A percentile compares a stretch with the other conserved stretches of the same genome.
These are phyloP conservation scores for Cydia strobilella DNA, from an alignment of 1,140 invertebrate species.

Conservation along the genomic window DNA sequence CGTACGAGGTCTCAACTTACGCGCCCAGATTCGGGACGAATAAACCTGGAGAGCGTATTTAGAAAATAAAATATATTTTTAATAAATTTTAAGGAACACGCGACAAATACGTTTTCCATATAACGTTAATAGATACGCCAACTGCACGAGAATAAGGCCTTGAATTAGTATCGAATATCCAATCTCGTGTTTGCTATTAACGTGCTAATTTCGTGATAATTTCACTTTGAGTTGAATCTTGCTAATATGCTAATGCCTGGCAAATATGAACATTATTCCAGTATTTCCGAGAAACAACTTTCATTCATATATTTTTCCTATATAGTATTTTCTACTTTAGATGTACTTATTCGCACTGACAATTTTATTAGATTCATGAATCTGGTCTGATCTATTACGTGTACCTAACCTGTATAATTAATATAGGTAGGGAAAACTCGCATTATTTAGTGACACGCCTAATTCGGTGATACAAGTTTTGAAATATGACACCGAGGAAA, in stretches of 20 bases:
- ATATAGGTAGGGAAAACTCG: too few relatives aligned
- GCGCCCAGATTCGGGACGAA: neutral
- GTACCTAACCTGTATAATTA: too few relatives aligned
- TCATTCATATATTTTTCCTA: too few relatives aligned
- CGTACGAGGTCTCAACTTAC: neutral
- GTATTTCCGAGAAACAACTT: too few relatives aligned
- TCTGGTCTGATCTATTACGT: too few relatives aligned
- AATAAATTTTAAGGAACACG: neutral
- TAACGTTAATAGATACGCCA: neutral
- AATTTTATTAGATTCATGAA: too few relatives aligned
- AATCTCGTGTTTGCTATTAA: neutral
- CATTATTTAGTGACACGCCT: too few relatives aligned
- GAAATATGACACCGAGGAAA: too few relatives aligned
- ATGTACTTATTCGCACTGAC: too few relatives aligned
- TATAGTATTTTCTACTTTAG: too few relatives aligned
- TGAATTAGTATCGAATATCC: neutral
- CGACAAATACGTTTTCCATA: neutral
- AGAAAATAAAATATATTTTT: neutral
- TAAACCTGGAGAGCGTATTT: neutral
- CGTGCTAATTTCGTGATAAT: neutral
- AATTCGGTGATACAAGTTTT: too few relatives aligned
- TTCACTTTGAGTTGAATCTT: neutral
- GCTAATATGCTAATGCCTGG: neutral
- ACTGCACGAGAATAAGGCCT: neutral
- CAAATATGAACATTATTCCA: neutral